A percentile compares a stretch with the other conserved stretches of the same genome.
Evolutionary conservation across 2,113 vertebrate genomes (phyloP).

Genomic region (Sisor rabdophorus): DNA sequence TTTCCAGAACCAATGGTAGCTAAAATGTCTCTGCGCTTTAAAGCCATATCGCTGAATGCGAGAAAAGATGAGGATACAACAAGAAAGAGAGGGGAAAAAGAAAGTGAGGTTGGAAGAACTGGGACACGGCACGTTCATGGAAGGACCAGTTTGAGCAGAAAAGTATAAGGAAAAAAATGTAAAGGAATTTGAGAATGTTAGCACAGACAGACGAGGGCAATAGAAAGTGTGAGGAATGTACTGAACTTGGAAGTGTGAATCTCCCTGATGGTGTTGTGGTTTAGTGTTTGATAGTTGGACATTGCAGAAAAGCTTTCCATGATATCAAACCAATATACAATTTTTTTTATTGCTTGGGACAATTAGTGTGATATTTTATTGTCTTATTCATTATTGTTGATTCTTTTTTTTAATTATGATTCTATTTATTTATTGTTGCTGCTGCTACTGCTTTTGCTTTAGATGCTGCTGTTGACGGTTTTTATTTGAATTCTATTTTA

Average conservation of each 20-base stretch:
- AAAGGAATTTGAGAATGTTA: not conserved
- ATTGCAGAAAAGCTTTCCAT: constrained; percentile 62
- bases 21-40: constrained; percentile 40
- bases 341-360: constrained; percentile 49
- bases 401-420: constrained; percentile 46
- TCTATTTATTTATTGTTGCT: constrained; percentile 69
- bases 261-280: not conserved
- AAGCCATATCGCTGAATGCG: constrained; percentile 61
- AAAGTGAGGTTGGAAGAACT: not conserved
- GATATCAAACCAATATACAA: constrained; percentile 56
- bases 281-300: constrained; percentile 32
- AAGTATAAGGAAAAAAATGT: constrained; percentile 16
- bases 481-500: constrained; percentile 16
- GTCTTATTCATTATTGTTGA: constrained; percentile 54
- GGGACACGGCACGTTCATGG: constrained; percentile 51
- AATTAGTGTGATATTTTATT: constrained; percentile 45
- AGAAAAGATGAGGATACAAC: constrained; percentile 23
- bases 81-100: not conserved
- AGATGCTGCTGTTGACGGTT: constrained; percentile 66
- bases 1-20: constrained; percentile 59
- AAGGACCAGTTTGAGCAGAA: constrained; percentile 33
- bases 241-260: not conserved
- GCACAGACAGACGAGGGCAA: not conserved
- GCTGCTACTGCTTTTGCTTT: constrained; percentile 70
- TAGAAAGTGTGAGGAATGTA: constrained; percentile 50